phyloP scores from a whole-genome alignment of 2,113 vertebrate genomes.

The Megalops atlanticus region DNA sequence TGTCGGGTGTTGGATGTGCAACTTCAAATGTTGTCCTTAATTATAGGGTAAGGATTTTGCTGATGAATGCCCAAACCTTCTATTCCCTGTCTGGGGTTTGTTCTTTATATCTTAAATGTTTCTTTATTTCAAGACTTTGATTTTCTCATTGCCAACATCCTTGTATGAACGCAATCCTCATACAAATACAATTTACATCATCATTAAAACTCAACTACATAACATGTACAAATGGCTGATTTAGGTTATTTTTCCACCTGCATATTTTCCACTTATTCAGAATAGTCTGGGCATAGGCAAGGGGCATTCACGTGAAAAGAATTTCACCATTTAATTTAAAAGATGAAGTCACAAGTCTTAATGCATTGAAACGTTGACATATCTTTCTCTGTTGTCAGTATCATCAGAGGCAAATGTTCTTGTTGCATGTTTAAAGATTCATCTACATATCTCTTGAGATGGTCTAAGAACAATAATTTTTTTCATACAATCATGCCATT shows the following conservation, averaged over 20 bases:
- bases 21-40: background rate
- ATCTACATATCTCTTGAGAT: background rate
- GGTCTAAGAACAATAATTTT: background rate
- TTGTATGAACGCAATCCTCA: background rate
- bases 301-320: background rate
- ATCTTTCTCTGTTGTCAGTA: background rate
- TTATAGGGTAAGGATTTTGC: background rate
- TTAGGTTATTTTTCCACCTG: background rate
- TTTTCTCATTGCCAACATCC: background rate
- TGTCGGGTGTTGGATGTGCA: background rate
- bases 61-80: background rate
- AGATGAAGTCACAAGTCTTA: background rate
- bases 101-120: background rate
- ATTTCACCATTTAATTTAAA: background rate
- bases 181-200: background rate
- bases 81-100: background rate
- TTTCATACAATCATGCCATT: background rate
- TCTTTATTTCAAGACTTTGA: background rate
- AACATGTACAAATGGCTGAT: background rate
- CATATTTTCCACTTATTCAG: background rate
- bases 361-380: background rate
- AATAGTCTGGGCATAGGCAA: background rate
- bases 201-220: background rate
- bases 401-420: background rate
- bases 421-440: background rate